Percentiles rank a stretch among this genome's conserved stretches.
Conservation (phyloP, 2,113 vertebrate species). For the Sinocyclocheilus anophthalmus region DNA sequence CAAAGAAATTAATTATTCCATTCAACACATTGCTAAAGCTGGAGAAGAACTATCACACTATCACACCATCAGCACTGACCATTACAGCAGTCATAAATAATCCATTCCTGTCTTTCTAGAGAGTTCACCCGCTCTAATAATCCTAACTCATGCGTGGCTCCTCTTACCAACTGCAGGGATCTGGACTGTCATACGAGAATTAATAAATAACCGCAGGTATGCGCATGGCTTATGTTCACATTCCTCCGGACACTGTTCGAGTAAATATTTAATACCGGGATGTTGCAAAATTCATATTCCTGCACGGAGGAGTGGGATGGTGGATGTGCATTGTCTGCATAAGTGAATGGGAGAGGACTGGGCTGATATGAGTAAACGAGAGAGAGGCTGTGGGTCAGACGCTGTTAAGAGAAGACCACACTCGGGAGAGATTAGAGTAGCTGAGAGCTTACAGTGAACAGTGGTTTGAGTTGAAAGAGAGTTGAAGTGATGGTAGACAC, state of each 20-base stretch:
- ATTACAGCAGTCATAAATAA: conserved; percentile 32
- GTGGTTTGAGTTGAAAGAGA: neutral
- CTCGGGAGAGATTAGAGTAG: neutral
- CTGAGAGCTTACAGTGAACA: conserved; percentile 22
- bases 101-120: conserved; percentile 7
- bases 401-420: conserved; percentile 36
- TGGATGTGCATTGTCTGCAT: conserved; percentile 25
- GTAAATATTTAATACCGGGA: conserved; percentile 56
- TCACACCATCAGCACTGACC: conserved; percentile 40
- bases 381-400: neutral
- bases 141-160: conserved; percentile 6
- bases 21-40: neutral
- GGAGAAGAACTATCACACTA: conserved; percentile 7
- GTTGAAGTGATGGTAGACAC: neutral
- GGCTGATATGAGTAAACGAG: conserved; percentile 18
- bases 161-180: neutral
- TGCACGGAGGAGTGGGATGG: conserved; percentile 17
- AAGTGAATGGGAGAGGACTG: conserved; percentile 19
- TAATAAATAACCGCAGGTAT: conserved; percentile 35
- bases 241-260: conserved; percentile 12
- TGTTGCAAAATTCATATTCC: conserved; percentile 55
- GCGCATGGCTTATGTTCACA: conserved; percentile 39
- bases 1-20: neutral
- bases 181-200: neutral
- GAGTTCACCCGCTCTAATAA: neutral